A percentile compares a stretch with the other conserved stretches of the same genome.
These are phyloP conservation scores for Cenopis cana DNA, from an alignment of 2,888 invertebrate genomes.

Conservation along the genomic window DNA sequence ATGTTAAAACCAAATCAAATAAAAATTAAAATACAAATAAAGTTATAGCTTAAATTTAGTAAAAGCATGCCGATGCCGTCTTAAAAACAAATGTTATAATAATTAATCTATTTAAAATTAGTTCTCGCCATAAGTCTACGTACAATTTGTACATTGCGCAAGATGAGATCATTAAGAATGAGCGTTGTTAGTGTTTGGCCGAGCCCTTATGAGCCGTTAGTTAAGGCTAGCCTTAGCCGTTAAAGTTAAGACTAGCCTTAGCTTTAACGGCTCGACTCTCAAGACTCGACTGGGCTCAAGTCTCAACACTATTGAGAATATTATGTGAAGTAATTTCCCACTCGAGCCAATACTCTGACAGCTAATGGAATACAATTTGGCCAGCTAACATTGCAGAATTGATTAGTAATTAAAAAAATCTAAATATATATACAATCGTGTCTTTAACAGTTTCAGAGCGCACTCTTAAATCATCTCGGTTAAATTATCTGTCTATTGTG, in stretches of 20 bases:
- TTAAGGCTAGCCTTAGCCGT: too few relatives aligned
- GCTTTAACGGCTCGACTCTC: too few relatives aligned
- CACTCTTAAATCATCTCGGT: too few relatives aligned
- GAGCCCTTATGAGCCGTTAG: too few relatives aligned
- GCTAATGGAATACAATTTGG: neutral
- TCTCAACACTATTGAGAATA: neutral
- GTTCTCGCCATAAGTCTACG: neutral
- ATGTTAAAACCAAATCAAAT: slow-evolving; percentile 7
- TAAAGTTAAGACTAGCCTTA: too few relatives aligned
- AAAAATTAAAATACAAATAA: slow-evolving; percentile 16
- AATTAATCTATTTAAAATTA: slow-evolving; percentile 9
- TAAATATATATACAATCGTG: too few relatives aligned
- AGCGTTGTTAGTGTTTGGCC: too few relatives aligned
- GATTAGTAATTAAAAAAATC: neutral
- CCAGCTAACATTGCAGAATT: neutral
- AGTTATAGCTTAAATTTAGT: slow-evolving; percentile 24
- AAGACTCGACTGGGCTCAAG: too few relatives aligned
- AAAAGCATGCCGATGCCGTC: slow-evolving; percentile 27
- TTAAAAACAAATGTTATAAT: slow-evolving; percentile 16
- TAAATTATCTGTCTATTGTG: too few relatives aligned
- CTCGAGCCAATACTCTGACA: neutral
- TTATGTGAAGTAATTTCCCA: neutral
- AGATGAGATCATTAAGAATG: neutral
- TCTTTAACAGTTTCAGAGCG: too few relatives aligned
- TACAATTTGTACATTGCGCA: slow-evolving; percentile 3